Conservation (phyloP, 2,113 vertebrate species). For the Pachycephala philippinensis region DNA sequence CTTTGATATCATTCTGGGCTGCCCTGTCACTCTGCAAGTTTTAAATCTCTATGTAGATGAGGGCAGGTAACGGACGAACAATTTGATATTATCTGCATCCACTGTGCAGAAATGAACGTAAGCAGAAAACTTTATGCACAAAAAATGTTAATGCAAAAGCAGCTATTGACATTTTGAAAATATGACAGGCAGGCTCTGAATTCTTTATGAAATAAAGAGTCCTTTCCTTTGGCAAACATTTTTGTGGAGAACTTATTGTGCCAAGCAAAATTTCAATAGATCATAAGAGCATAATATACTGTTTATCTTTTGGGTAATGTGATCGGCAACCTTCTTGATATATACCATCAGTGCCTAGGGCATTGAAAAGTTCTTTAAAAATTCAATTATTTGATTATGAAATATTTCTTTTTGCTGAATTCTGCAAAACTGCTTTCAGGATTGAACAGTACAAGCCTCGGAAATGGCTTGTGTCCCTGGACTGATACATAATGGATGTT, state of each 20-base stretch:
- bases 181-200: neutral
- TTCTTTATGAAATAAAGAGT: neutral
- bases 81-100: neutral
- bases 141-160: neutral
- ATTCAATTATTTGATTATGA: conserved; percentile 46
- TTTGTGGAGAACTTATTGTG: neutral
- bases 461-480: conserved; percentile 31
- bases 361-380: conserved; percentile 5
- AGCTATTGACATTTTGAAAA: neutral
- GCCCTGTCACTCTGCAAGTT: neutral
- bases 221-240: neutral
- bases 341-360: neutral
- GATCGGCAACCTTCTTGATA: neutral
- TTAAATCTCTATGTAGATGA: neutral
- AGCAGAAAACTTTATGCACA: neutral
- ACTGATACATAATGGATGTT: conserved; percentile 56
- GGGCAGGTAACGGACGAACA: neutral
- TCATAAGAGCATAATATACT: neutral
- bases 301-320: neutral
- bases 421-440: conserved; percentile 40
- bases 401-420: conserved; percentile 23
- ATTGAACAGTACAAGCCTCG: conserved; percentile 19
- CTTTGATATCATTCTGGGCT: neutral
- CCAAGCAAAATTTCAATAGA: neutral
- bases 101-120: neutral